These are phyloP conservation scores for Neocrepidodera transversa DNA, from an alignment of 2,888 invertebrate genomes.

Conservation along the genomic window DNA sequence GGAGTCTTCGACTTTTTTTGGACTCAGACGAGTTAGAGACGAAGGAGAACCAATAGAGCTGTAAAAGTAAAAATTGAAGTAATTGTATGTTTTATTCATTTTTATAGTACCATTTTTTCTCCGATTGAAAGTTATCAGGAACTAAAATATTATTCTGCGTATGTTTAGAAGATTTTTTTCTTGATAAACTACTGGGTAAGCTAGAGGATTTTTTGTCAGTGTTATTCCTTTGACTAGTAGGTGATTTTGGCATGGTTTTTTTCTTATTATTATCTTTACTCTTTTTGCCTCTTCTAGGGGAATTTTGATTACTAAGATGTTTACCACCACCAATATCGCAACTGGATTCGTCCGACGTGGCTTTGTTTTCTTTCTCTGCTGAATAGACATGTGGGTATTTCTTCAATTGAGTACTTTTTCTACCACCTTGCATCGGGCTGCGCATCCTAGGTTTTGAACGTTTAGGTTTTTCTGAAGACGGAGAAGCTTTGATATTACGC, in stretches of 20 bases:
- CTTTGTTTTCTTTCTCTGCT: conserved; percentile 44
- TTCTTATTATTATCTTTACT: conserved; percentile 72
- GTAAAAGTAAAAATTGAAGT: not conserved
- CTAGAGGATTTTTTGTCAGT: conserved; percentile 56
- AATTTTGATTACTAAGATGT: conserved; percentile 51
- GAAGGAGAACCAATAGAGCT: conserved; percentile 66
- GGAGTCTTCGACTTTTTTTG: conserved; percentile 54
- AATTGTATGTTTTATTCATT: no score
- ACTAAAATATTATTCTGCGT: conserved; percentile 2
- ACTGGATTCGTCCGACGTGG: conserved; percentile 61
- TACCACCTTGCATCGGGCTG: conserved; percentile 56
- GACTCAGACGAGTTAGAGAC: conserved; percentile 59
- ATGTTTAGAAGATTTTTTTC: conserved; percentile 65
- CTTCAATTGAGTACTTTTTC: conserved; percentile 50
- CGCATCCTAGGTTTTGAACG: conserved; percentile 56
- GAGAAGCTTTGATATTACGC: conserved; percentile 47
- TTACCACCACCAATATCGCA: conserved; percentile 48
- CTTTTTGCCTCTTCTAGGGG: conserved; percentile 69
- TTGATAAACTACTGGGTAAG: conserved; percentile 64
- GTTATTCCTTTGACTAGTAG: conserved; percentile 59
- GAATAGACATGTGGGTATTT: conserved; percentile 30
- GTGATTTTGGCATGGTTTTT: conserved; percentile 69
- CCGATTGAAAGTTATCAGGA: conserved; percentile 19
- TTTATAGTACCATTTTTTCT: conserved; percentile 26
- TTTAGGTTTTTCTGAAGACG: conserved; percentile 54